Evolutionary conservation across 2,113 vertebrate species (phyloP).

Genomic region (Conger conger): DNA sequence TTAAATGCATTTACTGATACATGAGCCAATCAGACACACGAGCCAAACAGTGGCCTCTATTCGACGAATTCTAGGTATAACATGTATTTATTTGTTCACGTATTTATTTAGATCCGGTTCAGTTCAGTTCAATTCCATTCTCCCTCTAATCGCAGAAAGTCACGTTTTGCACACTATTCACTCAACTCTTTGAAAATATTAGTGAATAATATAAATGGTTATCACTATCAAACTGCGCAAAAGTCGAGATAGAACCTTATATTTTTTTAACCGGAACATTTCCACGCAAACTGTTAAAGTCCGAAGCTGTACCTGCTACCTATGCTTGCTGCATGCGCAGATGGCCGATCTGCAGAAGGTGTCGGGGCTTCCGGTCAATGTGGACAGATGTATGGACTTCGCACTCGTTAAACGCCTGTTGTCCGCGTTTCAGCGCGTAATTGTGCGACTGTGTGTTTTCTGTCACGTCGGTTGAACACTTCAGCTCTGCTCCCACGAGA

Average conservation of each 20-base stretch:
- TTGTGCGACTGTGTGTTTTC: conserved; percentile 17
- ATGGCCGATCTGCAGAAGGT: background rate
- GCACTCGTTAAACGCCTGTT: conserved; percentile 7
- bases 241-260: too few relatives aligned
- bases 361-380: background rate
- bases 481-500: conserved; percentile 41
- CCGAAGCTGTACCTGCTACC: background rate
- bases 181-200: too few relatives aligned
- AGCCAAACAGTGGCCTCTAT: too few relatives aligned
- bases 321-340: background rate
- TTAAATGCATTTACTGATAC: too few relatives aligned
- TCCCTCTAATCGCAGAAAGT: too few relatives aligned
- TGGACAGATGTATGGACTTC: background rate
- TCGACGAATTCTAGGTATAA: too few relatives aligned
- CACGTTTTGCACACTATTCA: too few relatives aligned
- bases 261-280: background rate
- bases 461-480: conserved; percentile 9
- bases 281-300: background rate
- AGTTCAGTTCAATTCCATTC: too few relatives aligned
- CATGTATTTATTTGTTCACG: too few relatives aligned
- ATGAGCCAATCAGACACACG: too few relatives aligned
- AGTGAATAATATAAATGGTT: background rate
- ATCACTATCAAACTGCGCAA: background rate
- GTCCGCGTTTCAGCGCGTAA: background rate
- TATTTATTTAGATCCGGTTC: too few relatives aligned